Base-by-base conservation (phyloP, 2,888 invertebrate genomes). In the Tillus elongatus region DNA sequence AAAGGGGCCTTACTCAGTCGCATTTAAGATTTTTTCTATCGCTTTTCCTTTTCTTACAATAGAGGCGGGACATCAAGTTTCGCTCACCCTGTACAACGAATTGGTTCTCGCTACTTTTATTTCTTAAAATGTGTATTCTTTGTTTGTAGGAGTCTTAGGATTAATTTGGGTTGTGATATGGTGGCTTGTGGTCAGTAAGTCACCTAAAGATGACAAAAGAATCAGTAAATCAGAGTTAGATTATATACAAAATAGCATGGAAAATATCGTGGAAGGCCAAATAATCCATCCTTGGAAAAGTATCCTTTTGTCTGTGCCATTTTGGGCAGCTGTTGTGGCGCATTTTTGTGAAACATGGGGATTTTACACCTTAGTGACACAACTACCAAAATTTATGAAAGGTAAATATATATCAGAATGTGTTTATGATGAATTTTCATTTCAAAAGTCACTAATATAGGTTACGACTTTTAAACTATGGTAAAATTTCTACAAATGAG, bases 311-410 rank as follows among this genome's bases (percentile, higher is more conserved):
- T 89, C 88, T 0, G 69, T 73, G 36, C 79, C 88, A 0, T 85
- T 89, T 9, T 89, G 86, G 81, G 86, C 88, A 0, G 85, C 89
- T 27, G 75, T 84, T 1, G 73, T 78, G 35, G 84, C 88, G 1
- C 88, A 89, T 61, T 87, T 88, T 64, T 81, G 85, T 15, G 88
- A 89, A 61, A 88, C 88, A 63, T 89, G 89, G 89, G 89, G 89
- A 3, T 88, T 88, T 64, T 89, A 89, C 54, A 89, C 88, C 0
- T 67, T 89, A 46, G 71, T 89, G 2, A 89, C 88, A 0, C 83
- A 85, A 55, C 63, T 89, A 29, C 89, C 89, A 2, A 84, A 82
- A 11, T 89, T 85, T 56, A 77, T 89, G 72, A 81, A 75, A 67
- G 85, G 87, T 86, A 58, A 51, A 11, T 4, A 32, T 30, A 36